Evolutionary conservation across 2,113 vertebrate species (phyloP).

Genomic region (Engraulis encrasicolus): DNA sequence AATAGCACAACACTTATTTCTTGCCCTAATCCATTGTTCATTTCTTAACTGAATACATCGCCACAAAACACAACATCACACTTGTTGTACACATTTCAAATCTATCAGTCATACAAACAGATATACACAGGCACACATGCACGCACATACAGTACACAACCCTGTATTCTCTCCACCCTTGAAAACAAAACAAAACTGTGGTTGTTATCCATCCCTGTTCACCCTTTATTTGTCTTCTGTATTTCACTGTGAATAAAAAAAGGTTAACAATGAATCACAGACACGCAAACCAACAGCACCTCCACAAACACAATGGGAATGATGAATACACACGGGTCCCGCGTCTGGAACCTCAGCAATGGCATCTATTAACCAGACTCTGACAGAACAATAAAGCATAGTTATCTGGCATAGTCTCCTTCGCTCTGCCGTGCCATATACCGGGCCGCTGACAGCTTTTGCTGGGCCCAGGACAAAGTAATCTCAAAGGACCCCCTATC

Average conservation of each 20-base stretch:
- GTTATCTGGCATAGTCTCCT: slow-evolving; percentile 18
- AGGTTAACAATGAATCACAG: slow-evolving; percentile 7
- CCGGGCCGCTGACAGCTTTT: too few species aligned
- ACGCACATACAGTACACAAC: neutral
- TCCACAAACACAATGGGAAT: neutral
- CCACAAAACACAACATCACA: too few species aligned
- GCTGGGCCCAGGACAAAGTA: too few species aligned
- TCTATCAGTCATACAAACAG: neutral
- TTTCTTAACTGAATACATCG: too few species aligned
- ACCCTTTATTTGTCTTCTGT: neutral
- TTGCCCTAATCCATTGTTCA: too few species aligned
- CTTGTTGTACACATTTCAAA: too few species aligned
- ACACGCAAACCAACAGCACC: neutral
- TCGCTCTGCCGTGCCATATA: too few species aligned
- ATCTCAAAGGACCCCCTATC: too few species aligned
- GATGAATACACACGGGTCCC: slow-evolving; percentile 1
- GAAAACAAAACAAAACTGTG: neutral
- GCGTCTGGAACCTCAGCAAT: neutral
- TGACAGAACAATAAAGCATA: slow-evolving; percentile 19
- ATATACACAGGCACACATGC: neutral
- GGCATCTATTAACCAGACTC: neutral
- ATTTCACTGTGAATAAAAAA: neutral
- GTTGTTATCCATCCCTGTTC: neutral
- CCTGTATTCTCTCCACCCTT: neutral
- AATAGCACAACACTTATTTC: too few species aligned